Base-by-base conservation (phyloP, 2,113 vertebrate genomes). In the Nibea coibor region DNA sequence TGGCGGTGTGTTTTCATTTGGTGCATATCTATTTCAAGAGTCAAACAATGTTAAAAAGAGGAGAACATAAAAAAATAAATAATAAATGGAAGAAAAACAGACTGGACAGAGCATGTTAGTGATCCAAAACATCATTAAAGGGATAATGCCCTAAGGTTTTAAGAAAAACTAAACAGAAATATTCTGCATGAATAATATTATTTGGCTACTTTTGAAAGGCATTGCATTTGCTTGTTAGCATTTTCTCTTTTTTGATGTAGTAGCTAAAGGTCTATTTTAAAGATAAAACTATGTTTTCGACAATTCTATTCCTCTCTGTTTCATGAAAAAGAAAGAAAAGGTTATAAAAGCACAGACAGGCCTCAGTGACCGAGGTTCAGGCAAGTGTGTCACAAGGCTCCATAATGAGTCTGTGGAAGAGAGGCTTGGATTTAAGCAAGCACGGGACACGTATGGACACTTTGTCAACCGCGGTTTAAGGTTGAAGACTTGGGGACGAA, bases 201-300 rank as follows among this genome's bases (percentile, higher is more conserved):
- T 82, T 86, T 80, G 75, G 89, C 84, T 84, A 59, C 61, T 76
- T 86, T 70, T 35, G 64, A 80, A 92, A 90, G 78, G 83, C 85
- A 90, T 87, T 84, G 67, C 53, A 63, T 73, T 87, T 81, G 48
- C 35, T 87, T 63, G 69, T 71, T 72, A 67, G 77, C 26, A 63
- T 80, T 45, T 48, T 4, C 16, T 82, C 68, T 70, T 65, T 75
- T 66, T 74, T 4, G 39, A 82, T 68, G 56, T 22, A 51, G 59
- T 24, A 62, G 17, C 14, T 56, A 65, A 50, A 82, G 24, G 20
- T 58, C 69, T 42, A 54, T 17, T 56, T 56, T 45, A 45, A 66
- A 71, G 57, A 72, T 10, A 57, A 24, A 51, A 65, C 22, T 7
- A 50, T 11, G 8, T 7, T 45, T 53, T 39, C 15, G 9, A 72